Base-by-base conservation (phyloP, 2,797 vertebrate genomes). In the Sebastes hubbsi region DNA sequence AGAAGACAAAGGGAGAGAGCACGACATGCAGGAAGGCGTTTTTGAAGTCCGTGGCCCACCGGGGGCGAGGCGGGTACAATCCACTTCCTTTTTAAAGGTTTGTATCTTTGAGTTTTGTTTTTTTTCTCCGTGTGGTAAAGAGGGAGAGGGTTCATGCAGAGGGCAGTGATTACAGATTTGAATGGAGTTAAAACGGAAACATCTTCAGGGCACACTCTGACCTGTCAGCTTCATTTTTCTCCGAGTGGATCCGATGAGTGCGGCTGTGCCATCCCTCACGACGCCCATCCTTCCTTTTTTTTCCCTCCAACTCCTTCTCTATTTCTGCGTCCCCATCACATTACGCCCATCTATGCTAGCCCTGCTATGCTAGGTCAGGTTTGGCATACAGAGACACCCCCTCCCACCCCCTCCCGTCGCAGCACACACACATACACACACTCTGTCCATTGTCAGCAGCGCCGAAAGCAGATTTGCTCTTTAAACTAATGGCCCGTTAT, bases 401-500 rank as follows among this genome's bases (percentile, higher is more conserved):
- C 9, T n/a, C 72, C 81, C 20, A 25, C 2, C 30, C 2, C 34
- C 22, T 46, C 59, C 30, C 1, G 6, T 46, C 42, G 6, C 60
- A 9, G n/a, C 77, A 55, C 34, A 49, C 83, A 74, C 80, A 30
- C 58, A 72, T 56, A 79, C 65, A 77, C 55, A 84, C 70, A 69
- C 87, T 59, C 91, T 93, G 94, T 95, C 95, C 90, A 92, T 95
- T 95, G 92, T 95, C 95, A 95, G 94, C 96, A 96, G 95, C 80
- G 96, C 96, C 96, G 96, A 97, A 96, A 97, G 90, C 89, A 94
- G 96, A 96, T 96, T 95, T 96, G 95, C 95, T 96, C 90, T 92
- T 98, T 96, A 96, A 96, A 96, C 97, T 97, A 97, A 97, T 97
- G 96, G 95, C 89, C 94, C 95, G 96, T 97, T 96, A 96, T 95